Base-by-base conservation (phyloP, 2,888 invertebrate genomes). In the Hydraecia micacea region DNA sequence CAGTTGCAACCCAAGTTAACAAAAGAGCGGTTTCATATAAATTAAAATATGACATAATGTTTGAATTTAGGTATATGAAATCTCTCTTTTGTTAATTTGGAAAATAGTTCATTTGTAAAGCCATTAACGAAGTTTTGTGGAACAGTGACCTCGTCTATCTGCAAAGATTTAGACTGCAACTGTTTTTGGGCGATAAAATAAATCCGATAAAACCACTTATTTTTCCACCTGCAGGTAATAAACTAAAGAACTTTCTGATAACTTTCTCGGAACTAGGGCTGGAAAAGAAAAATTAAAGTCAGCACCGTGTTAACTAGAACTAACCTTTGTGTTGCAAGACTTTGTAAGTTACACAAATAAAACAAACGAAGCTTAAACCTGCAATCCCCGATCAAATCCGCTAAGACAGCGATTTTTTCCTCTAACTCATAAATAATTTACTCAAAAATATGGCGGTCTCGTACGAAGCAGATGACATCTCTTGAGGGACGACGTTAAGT, bases 401-500 rank as follows among this genome's bases (percentile, higher is more conserved):
- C 55, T 32, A 39, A 66, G 39, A 58, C 28, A 21, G 18, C 49
- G 36, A 62, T 39, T 58, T 80, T 72, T 75, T 52, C 18, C 8
- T 72, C 46, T 46, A 21, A 63, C 75, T 79, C 68, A 75, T 79
- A 77, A 83, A 85, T 85, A 75, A 86, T 83, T 83, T 80, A 69
- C 68, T 75, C 36, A 75, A 77, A 85, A 76, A 80, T 85, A 81
- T 85, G 42, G 76, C 52, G 82, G 67, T 72, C 73, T 81, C 68
- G 77, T 70, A 73, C 70, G 67, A 55, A 79, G 68, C 70, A 76
- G 79, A 80, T 65, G 83, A 79, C 75, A 81, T 81, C 75, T 81
- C 84, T 76, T 74, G 75, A 73, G 77, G 73, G 76, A 68, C 55
- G 73, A 78, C 76, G 80, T 70, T 86, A 86, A 86, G 86, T 86